Conservation (phyloP, 2,797 vertebrate genomes). For the Gallinago nigripennis region DNA sequence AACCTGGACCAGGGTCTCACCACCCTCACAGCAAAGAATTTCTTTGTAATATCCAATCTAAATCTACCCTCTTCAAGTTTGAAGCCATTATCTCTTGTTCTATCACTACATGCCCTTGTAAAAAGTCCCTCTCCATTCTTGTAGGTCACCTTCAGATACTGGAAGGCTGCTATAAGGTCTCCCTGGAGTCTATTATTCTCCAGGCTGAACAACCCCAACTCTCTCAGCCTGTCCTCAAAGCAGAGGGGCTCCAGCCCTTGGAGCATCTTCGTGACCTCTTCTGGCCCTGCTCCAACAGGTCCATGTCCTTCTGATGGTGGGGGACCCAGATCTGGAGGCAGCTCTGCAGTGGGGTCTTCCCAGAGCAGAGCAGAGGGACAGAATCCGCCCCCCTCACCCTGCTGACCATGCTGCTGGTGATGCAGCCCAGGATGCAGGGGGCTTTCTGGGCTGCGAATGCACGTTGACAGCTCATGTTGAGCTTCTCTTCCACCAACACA, state of each 20-base stretch:
- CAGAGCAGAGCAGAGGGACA: not conserved
- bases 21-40: not conserved
- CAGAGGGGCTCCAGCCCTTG: not conserved
- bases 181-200: not conserved
- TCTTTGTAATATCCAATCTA: not conserved
- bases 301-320: not conserved
- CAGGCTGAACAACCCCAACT: not conserved
- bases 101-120: not conserved
- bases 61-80: not conserved
- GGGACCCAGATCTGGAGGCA: not conserved
- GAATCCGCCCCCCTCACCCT: not conserved
- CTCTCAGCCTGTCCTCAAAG: not conserved
- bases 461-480: not conserved
- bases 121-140: not conserved
- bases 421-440: not conserved
- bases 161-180: not conserved
- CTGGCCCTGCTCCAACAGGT: not conserved
- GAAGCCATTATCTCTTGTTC: not conserved
- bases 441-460: not conserved
- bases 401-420: not conserved
- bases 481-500: not conserved
- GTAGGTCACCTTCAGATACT: not conserved
- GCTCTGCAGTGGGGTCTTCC: not conserved
- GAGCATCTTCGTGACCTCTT: not conserved
- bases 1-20: too few relatives aligned